phyloP scores from a whole-genome alignment of 2,888 invertebrate species.

The Andrena minutula region DNA sequence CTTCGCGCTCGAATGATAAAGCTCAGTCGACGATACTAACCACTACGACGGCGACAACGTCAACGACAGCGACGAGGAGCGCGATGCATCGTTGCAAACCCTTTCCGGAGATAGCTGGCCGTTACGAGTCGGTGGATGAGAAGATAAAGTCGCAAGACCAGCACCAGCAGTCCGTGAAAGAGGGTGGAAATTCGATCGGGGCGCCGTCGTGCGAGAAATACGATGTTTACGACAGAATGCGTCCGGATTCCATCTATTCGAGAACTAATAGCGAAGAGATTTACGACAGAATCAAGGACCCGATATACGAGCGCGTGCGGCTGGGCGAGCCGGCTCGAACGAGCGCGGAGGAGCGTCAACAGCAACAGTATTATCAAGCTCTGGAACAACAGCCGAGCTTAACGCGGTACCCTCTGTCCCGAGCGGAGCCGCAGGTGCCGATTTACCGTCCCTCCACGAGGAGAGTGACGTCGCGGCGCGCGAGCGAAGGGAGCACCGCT shows the following conservation, averaged over 20 bases:
- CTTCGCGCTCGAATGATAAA: background rate
- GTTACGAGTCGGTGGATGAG: conserved; percentile 56
- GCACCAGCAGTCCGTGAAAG: conserved; percentile 13
- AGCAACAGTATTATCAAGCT: conserved; percentile 35
- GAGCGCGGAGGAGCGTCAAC: conserved; percentile 30
- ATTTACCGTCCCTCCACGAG: conserved; percentile 79
- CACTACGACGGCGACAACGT: background rate
- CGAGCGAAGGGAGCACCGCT: conserved; percentile 85
- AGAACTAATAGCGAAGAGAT: conserved; percentile 83
- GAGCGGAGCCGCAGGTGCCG: conserved; percentile 83
- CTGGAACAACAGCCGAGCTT: conserved; percentile 69
- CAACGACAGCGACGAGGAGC: background rate
- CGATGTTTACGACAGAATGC: conserved; percentile 79
- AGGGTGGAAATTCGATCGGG: conserved; percentile 19
- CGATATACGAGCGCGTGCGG: conserved; percentile 82
- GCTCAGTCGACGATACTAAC: background rate
- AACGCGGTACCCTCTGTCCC: conserved; percentile 80
- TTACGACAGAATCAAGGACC: conserved; percentile 82
- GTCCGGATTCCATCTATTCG: conserved; percentile 85
- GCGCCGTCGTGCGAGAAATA: conserved; percentile 56
- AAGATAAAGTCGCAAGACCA: conserved; percentile 28
- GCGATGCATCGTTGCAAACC: conserved; percentile 36
- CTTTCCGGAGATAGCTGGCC: conserved; percentile 52
- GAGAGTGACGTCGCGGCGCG: conserved; percentile 82
- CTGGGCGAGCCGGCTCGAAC: conserved; percentile 58